Evolutionary conservation across 1,140 invertebrate genomes (phyloP), one percentile per base, ranked within the genome.

Genomic region (Cyphomyrmex costatus): DNA sequence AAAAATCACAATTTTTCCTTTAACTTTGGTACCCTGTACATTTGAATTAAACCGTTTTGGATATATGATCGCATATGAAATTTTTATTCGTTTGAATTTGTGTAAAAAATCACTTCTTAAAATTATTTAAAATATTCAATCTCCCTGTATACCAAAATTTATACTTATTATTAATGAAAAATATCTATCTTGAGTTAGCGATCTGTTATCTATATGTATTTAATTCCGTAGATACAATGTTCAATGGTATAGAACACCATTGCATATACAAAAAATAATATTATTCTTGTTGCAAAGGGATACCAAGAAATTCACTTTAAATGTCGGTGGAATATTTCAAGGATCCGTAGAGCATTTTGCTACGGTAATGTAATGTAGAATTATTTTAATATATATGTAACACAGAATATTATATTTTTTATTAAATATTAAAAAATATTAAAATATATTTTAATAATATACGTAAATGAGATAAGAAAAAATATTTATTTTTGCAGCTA

Each of bases 401-500:
- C n/a, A n/a, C n/a, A n/a, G n/a, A n/a, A n/a, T n/a, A n/a, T n/a
- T n/a, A n/a, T n/a, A n/a, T n/a, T n/a, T n/a, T n/a, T n/a, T n/a
- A n/a, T n/a, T n/a, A n/a, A n/a, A n/a, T n/a, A n/a, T n/a, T n/a
- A n/a, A n/a, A n/a, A n/a, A n/a, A n/a, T n/a, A n/a, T n/a, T n/a
- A n/a, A n/a, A n/a, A n/a, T 33, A 19, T 30, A 61, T 63, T 27
- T 61, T 16, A 58, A 3, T 42, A 42, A 42, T 42, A 42, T 36
- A 58, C 21, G 5, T 60, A 14, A 3, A 58, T 10, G 4, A 2
- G 33, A 30, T 30, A 53, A 24, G 46, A 42, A 2, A 36, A 14
- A 19, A 51, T 79, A 2, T 66, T 12, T 76, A 12, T 49, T 4
- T 51, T 79, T 79, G 3, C 30, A 79, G 77, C 7, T 79, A 24